Conservation (phyloP, 1,140 invertebrate genomes). For the Belonocnema kinseyi region DNA sequence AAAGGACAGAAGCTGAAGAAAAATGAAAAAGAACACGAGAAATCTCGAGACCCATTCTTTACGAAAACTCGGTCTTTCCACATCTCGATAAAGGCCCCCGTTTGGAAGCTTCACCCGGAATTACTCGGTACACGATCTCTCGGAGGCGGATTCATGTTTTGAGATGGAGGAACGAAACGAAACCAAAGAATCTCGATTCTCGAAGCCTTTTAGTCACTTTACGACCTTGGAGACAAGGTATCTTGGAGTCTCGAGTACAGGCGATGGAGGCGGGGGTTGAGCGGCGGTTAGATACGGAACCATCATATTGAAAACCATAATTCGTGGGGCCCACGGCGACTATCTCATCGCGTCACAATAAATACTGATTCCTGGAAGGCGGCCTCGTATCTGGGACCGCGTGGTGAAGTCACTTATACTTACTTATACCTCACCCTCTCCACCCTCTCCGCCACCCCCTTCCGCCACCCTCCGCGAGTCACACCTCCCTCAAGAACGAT, state of each 20-base stretch:
- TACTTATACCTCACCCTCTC: slow-evolving; percentile 65
- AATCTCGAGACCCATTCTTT: too few relatives aligned
- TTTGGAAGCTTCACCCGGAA: slow-evolving; percentile 23
- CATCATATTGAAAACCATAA: slow-evolving; percentile 76
- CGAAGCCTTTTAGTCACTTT: slow-evolving; percentile 69
- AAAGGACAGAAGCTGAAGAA: too few relatives aligned
- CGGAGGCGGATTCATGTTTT: slow-evolving; percentile 9
- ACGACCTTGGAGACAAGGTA: slow-evolving; percentile 62
- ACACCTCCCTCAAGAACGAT: slow-evolving; percentile 55
- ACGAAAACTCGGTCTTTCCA: background rate
- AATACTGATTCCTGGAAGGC: slow-evolving; percentile 75
- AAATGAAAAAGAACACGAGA: too few relatives aligned
- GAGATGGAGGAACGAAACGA: slow-evolving; percentile 35
- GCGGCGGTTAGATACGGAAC: slow-evolving; percentile 64
- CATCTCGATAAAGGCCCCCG: background rate
- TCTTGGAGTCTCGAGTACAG: slow-evolving; percentile 52
- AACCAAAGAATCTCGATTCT: slow-evolving; percentile 62
- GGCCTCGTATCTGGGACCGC: slow-evolving; percentile 66
- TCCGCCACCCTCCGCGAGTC: slow-evolving; percentile 25
- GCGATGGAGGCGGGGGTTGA: slow-evolving; percentile 46
- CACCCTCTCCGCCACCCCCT: slow-evolving; percentile 24
- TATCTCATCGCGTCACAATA: slow-evolving; percentile 76
- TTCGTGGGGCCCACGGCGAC: slow-evolving; percentile 65
- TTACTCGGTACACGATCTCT: slow-evolving; percentile 24
- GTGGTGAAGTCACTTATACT: slow-evolving; percentile 67